Evolutionary conservation across 2,797 vertebrate genomes (phyloP), one percentile per base, ranked within the genome.

Genomic region (Pseudomugil gertrudae): DNA sequence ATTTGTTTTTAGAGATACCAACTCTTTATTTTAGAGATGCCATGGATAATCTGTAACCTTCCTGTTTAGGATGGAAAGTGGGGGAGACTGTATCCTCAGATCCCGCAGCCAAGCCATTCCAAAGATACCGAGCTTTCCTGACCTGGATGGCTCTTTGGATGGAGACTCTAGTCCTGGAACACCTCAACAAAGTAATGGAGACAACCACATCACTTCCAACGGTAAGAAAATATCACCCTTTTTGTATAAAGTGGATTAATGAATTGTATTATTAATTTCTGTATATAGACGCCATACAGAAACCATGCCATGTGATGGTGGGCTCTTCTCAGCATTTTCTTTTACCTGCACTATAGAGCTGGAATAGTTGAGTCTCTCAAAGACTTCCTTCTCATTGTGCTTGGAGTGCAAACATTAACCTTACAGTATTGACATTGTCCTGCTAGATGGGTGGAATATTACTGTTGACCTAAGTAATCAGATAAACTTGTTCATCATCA

Each of bases 51-150:
- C 36, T 17, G 24, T 24, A 15, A 26, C 11, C 13, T 19, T 9
- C 10, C 2, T 66, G 36, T 70, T 24, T 58, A 91, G 88, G 84
- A 94, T 93, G 93, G 89, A 90, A 21, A 80, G 61, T 29, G 81
- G 38, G 15, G 74, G 64, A 33, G 75, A 75, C 21, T 0, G 40
- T 47, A 54, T 52, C n/a, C 64, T 83, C 36, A 78, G 83, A 61
- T 77, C 63, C 55, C 86, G 81, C 19, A 61, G 70, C 60, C 30
- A 76, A 66, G 40, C 47, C n/a, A 0, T 54, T 1, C 66, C 87
- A 1, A 65, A 71, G 65, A 74, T 59, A 33, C 63, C 83, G 17
- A 15, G 47, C 35, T 65, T 59, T 38, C 17, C 70, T 8, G 85
- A 87, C 17, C 5, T 53, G 1, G 79, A 86, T 1, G 57, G 54